Evolutionary conservation across 2,113 vertebrate genomes (phyloP), one percentile per base, ranked within the genome.

Genomic region (Neogobius melanostomus): DNA sequence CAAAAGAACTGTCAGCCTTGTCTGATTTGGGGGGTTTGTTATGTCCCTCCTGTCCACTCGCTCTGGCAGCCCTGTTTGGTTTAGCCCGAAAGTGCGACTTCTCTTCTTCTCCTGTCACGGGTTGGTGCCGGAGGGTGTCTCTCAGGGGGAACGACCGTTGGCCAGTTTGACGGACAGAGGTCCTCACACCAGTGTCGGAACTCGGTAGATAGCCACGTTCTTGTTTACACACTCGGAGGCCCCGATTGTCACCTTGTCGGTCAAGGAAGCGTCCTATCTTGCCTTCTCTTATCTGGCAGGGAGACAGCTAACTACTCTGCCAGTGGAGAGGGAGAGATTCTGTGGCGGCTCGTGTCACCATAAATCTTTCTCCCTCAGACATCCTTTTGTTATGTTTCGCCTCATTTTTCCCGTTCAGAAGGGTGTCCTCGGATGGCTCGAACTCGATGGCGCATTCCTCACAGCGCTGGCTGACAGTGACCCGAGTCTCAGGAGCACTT

Each of bases 241-340:
- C 10, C 6, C n/a, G 69, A 76, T 85, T 87, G 78, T 89, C 86
- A 85, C 81, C 81, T 75, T 87, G 84, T 84, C 87, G 80, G 79
- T 90, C 82, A 84, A 62, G 60, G 74, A 79, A 76, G 71, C 65
- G 53, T 71, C 71, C 77, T 69, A 77, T 80, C 74, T 15, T 77
- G 48, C 76, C 43, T 67, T 60, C 56, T 66, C 69, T 82, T 83
- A 82, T 89, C 85, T 78, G 17, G 0, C 56, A 12, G 45, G 0
- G 17, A 88, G 84, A 85, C 81, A 80, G 76, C 69, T 65, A 74
- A 75, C 73, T 14, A 59, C 53, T 69, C 66, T 64, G 72, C 28
- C 53, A 75, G 71, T 16, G 17, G 10, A 56, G 53, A 4, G 53
- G 52, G 17, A 77, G 74, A 73, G 67, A 72, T 47, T 54, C 79